These are phyloP conservation scores for Meriones unguiculatus DNA, from an alignment of 2,113 vertebrate species.

Conservation along the genomic window DNA sequence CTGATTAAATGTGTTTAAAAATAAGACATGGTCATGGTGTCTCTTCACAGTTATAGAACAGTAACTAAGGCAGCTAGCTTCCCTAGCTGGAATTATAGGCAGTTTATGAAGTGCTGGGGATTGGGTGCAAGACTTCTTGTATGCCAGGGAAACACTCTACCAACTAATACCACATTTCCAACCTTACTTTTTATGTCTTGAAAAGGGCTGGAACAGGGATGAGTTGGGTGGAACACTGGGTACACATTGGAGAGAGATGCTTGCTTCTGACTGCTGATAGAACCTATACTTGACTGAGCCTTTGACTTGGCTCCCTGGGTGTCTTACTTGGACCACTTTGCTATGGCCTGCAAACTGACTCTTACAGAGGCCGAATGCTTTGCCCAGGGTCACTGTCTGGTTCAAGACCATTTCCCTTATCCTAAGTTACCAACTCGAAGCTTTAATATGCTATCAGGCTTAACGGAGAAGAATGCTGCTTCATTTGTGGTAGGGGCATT, in stretches of 20 bases:
- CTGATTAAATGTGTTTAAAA: background rate
- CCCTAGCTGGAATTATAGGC: background rate
- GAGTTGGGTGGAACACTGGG: accelerated
- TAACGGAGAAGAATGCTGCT: background rate
- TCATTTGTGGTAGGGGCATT: background rate
- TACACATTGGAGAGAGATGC: background rate
- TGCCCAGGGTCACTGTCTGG: background rate
- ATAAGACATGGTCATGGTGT: background rate
- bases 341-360: background rate
- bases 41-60: background rate
- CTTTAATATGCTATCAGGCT: background rate
- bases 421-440: background rate
- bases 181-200: constrained; percentile 35
- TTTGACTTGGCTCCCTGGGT: accelerated
- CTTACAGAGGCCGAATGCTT: background rate
- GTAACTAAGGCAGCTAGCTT: background rate
- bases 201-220: background rate
- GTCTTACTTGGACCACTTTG: background rate
- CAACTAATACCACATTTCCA: background rate
- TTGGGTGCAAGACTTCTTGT: background rate
- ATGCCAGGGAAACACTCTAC: background rate
- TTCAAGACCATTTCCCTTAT: background rate
- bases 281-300: background rate
- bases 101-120: background rate
- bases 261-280: accelerated